These are phyloP conservation scores for Moxostoma hubbsi DNA, from an alignment of 2,797 vertebrate species.

Conservation along the genomic window DNA sequence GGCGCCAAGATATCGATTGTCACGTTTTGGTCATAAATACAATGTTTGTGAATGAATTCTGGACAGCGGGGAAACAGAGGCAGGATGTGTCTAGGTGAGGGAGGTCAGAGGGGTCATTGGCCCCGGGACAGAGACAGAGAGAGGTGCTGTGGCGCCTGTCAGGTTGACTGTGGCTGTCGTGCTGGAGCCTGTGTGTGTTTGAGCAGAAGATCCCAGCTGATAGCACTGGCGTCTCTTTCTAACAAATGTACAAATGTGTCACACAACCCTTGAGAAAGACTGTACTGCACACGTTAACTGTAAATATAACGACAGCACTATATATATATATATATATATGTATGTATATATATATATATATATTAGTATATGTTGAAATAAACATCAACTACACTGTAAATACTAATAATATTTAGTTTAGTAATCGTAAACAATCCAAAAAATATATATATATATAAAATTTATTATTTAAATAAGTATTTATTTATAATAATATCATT, in stretches of 20 bases:
- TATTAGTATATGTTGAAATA: no score
- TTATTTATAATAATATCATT: no score
- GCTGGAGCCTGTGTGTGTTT: constrained; percentile 80
- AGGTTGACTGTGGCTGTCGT: constrained; percentile 69
- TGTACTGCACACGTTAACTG: no score
- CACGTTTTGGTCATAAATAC: neutral
- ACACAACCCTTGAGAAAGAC: constrained; percentile 1
- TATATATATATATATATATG: no score
- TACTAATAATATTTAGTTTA: no score
- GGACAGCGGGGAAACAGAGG: neutral
- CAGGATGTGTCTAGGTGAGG: neutral
- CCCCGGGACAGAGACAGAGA: constrained; percentile 28
- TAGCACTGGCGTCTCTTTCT: constrained; percentile 60
- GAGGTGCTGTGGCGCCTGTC: constrained; percentile 70
- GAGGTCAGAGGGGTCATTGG: constrained; percentile 41
- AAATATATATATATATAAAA: no score
- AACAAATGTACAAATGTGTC: neutral
- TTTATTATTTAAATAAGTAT: no score
- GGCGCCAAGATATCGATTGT: neutral
- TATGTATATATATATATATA: no score
- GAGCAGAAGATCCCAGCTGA: constrained; percentile 76
- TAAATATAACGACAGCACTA: neutral
- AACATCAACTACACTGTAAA: no score
- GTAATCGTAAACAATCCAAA: no score
- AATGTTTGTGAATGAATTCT: neutral